Evolutionary conservation across 2,113 vertebrate genomes (phyloP).

Genomic region (Cyprinodon variegatus): DNA sequence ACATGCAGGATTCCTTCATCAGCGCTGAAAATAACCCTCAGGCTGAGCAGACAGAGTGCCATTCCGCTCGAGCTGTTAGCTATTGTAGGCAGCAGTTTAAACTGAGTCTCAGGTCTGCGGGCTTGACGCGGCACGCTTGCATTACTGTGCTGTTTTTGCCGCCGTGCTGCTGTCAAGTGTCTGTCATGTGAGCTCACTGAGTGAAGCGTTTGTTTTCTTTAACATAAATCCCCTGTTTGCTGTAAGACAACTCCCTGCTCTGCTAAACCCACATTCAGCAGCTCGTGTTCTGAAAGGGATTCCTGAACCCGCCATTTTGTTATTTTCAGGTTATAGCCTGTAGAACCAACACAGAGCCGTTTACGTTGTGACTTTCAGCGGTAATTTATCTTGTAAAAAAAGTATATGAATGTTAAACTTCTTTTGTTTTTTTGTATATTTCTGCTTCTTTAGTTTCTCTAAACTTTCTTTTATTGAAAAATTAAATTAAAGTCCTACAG

Average conservation of each 20-base stretch:
- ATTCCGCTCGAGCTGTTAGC: conserved; percentile 24
- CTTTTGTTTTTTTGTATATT: neutral
- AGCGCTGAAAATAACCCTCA: conserved; percentile 48
- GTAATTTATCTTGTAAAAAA: neutral
- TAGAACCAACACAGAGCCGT: neutral
- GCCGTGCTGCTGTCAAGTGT: neutral
- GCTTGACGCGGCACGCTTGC: neutral
- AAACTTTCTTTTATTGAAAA: neutral
- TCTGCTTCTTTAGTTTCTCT: neutral
- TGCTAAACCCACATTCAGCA: neutral
- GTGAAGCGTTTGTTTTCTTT: neutral
- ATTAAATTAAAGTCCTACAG: neutral
- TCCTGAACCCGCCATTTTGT: neutral
- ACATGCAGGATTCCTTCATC: neutral
- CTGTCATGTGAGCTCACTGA: neutral
- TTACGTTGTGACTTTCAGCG: neutral
- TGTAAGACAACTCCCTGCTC: neutral
- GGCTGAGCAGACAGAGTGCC: conserved; percentile 36
- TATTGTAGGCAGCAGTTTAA: conserved; percentile 26
- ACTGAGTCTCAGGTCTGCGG: conserved; percentile 1
- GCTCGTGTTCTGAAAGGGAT: neutral
- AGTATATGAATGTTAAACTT: neutral
- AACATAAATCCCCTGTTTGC: conserved; percentile 12
- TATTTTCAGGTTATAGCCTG: neutral
- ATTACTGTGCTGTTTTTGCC: neutral